Conservation (phyloP, 2,797 vertebrate genomes). For the Tangara arthus region DNA sequence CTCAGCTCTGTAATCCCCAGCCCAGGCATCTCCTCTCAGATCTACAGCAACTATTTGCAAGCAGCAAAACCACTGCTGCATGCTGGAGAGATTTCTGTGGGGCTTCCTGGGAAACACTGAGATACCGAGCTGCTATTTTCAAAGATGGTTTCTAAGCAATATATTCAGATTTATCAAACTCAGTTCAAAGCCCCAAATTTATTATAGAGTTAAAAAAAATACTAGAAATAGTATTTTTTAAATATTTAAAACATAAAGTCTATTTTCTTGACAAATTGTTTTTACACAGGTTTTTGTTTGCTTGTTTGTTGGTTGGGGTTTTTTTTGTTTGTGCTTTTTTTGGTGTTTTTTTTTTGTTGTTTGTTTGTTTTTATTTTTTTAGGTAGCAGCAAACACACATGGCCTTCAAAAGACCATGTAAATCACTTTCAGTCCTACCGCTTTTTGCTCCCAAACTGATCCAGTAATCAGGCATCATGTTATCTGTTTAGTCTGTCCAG, state of each 20-base stretch:
- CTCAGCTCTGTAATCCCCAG: not conserved
- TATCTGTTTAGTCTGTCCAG: slow-evolving; percentile 2
- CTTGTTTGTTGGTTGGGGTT: not conserved
- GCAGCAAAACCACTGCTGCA: not conserved
- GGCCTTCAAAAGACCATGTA: not conserved
- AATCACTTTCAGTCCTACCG: not conserved
- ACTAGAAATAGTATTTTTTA: not conserved
- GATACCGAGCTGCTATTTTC: not conserved
- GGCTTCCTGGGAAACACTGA: not conserved
- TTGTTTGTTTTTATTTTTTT: not conserved
- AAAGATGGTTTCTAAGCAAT: not conserved
- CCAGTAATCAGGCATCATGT: not conserved
- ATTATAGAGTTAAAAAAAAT: not conserved
- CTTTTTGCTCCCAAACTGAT: not conserved
- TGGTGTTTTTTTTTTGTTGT: not conserved
- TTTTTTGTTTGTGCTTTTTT: not conserved
- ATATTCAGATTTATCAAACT: not conserved
- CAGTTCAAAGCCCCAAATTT: not conserved
- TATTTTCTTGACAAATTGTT: not conserved
- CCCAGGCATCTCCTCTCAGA: not conserved
- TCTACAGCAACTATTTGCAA: not conserved
- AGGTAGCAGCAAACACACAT: not conserved
- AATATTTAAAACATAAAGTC: not conserved
- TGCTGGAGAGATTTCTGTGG: not conserved
- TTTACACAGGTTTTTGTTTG: not conserved